Evolutionary conservation across 2,888 invertebrate genomes (phyloP).

Genomic region (Epinotia bilunana): DNA sequence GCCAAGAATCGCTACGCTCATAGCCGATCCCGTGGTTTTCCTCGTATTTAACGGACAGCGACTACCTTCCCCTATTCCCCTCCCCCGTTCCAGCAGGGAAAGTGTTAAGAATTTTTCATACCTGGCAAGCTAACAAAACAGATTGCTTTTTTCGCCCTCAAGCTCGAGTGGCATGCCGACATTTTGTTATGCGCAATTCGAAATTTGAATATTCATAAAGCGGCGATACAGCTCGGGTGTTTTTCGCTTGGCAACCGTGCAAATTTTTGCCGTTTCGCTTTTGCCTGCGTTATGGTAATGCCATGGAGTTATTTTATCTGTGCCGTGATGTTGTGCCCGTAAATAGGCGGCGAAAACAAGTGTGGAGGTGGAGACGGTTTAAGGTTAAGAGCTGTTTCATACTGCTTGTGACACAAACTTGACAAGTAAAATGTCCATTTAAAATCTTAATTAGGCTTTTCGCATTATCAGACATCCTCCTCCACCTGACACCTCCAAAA

Average conservation of each 20-base stretch:
- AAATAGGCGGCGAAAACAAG: background rate
- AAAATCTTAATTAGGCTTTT: too few relatives aligned
- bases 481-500: too few relatives aligned
- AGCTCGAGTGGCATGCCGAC: slow-evolving; percentile 2
- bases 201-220: slow-evolving; percentile 43
- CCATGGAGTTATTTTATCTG: slow-evolving; percentile 30
- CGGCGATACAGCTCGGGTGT: slow-evolving; percentile 29
- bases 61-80: too few relatives aligned
- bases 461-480: too few relatives aligned
- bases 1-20: too few relatives aligned
- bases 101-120: background rate
- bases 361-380: background rate
- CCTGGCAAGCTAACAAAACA: slow-evolving; percentile 29
- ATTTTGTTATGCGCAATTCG: slow-evolving; percentile 25
- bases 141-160: slow-evolving; percentile 27
- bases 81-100: too few relatives aligned
- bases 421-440: too few relatives aligned
- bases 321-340: slow-evolving; percentile 12
- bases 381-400: too few relatives aligned
- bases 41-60: too few relatives aligned
- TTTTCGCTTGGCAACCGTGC: slow-evolving; percentile 29
- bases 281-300: slow-evolving; percentile 32
- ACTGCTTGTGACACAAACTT: too few relatives aligned
- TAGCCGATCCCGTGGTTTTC: too few relatives aligned
- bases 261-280: slow-evolving; percentile 39